phyloP scores from a whole-genome alignment of 2,113 vertebrate genomes.

The Smithornis capensis region DNA sequence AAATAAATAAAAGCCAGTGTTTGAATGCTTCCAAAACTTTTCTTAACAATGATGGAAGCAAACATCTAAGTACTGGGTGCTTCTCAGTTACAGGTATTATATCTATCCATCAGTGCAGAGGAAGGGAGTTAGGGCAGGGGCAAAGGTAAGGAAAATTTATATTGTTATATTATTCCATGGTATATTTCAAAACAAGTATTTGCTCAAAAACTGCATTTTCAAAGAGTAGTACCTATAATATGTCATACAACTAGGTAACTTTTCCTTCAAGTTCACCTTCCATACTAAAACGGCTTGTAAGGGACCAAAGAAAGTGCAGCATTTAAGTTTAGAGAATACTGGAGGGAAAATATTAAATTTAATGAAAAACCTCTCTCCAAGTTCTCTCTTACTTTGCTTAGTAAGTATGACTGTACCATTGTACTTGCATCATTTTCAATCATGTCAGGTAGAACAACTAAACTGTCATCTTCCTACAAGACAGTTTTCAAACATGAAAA shows the following conservation, averaged over 20 bases:
- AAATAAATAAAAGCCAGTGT: not conserved
- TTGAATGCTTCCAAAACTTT: slow-evolving; percentile 28
- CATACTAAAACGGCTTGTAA: no score
- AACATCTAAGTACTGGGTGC: slow-evolving; percentile 53
- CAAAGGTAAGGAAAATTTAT: not conserved
- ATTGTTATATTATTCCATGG: not conserved
- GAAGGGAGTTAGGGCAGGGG: not conserved
- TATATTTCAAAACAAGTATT: not conserved
- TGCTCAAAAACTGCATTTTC: slow-evolving; percentile 18
- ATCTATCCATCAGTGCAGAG: slow-evolving; percentile 8
- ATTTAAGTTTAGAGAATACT: not conserved
- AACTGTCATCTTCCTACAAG: not conserved
- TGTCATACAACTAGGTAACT: slow-evolving; percentile 38
- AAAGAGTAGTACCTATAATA: slow-evolving; percentile 50
- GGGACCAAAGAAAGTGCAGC: no score
- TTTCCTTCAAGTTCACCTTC: slow-evolving; percentile 64
- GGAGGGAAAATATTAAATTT: not conserved
- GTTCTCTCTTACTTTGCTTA: not conserved
- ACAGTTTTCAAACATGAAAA: not conserved
- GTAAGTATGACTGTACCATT: not conserved
- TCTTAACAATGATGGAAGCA: slow-evolving; percentile 16
- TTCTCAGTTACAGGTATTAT: slow-evolving; percentile 69
- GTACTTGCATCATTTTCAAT: not conserved
- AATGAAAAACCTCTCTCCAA: not conserved
- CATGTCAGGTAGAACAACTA: not conserved